Evolutionary conservation across 1,140 invertebrate species (phyloP).

Genomic region (Odontomachus brunneus): DNA sequence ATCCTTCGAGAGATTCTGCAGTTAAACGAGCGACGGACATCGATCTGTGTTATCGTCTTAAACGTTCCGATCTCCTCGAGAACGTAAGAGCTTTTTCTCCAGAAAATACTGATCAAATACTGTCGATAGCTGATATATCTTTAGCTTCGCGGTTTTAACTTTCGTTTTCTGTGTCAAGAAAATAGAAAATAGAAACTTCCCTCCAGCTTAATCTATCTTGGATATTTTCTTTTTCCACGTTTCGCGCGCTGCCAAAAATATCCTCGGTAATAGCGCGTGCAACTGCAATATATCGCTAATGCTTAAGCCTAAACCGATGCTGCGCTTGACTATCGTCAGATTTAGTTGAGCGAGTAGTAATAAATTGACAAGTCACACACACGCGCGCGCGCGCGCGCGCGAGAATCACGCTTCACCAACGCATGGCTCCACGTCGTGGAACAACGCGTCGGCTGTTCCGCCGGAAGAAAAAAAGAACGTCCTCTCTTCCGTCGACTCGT

Average conservation of each 20-base stretch:
- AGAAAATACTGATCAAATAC: neutral
- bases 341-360: neutral
- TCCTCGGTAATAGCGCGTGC: too few species aligned
- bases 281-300: too few species aligned
- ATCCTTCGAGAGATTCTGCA: neutral
- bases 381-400: neutral
- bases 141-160: too few species aligned
- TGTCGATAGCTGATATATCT: neutral
- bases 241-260: too few species aligned
- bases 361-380: slow-evolving; percentile 8
- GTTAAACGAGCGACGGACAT: neutral
- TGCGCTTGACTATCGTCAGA: neutral
- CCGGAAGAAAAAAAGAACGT: neutral
- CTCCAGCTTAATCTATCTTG: neutral
- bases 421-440: too few species aligned
- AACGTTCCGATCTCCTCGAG: neutral
- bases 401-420: slow-evolving; percentile 2
- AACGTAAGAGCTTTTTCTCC: neutral
- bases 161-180: neutral
- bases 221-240: neutral
- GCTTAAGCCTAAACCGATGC: too few species aligned
- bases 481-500: slow-evolving; percentile 29
- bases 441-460: neutral
- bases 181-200: neutral
- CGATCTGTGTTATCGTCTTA: neutral